Evolutionary conservation across 2,113 vertebrate species (phyloP).

Genomic region (Nesoenas mayeri): DNA sequence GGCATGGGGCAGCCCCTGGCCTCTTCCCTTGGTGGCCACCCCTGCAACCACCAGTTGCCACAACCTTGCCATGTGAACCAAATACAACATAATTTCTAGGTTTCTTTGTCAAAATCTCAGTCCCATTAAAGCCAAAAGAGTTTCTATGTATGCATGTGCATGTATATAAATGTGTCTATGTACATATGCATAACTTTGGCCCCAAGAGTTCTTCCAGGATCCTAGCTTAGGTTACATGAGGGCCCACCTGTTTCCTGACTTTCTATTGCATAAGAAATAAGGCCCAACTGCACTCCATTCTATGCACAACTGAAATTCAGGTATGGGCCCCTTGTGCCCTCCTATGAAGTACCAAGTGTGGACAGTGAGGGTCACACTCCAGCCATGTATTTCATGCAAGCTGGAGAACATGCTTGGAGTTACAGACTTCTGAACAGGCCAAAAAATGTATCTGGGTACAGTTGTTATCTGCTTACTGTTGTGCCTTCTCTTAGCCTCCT

Average conservation of each 20-base stretch:
- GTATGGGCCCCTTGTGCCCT: background rate
- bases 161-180: background rate
- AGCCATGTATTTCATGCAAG: background rate
- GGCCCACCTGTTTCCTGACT: background rate
- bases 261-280: background rate
- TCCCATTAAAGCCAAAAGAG: background rate
- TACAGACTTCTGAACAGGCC: background rate
- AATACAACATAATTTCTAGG: background rate
- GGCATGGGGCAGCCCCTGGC: background rate
- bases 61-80: background rate
- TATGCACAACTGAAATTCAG: background rate
- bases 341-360: background rate
- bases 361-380: background rate
- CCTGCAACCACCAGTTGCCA: background rate
- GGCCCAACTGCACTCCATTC: background rate
- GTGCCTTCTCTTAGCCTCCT: background rate
- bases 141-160: background rate
- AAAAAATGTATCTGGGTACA: background rate
- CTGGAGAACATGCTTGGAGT: background rate
- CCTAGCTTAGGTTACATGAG: background rate
- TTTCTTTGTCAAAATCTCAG: background rate
- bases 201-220: background rate
- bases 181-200: background rate
- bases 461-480: background rate
- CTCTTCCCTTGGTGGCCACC: background rate